Conservation (phyloP, 2,888 invertebrate genomes). For the Drosophila helvetica region DNA sequence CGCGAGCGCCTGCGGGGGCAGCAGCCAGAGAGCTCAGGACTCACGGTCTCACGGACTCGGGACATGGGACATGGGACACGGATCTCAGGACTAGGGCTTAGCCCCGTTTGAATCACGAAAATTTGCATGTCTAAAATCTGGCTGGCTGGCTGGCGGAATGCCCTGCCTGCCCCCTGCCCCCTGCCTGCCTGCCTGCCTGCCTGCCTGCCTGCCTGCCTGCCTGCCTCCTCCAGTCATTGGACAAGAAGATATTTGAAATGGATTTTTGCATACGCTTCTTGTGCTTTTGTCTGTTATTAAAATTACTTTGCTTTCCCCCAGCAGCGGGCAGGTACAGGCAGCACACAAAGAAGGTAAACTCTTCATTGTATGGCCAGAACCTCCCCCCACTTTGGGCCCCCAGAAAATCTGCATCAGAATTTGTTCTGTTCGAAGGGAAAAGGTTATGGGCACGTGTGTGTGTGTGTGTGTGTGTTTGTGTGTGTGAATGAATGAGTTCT, state of each 20-base stretch:
- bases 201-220: not conserved
- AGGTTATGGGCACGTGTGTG: slow-evolving; percentile 25
- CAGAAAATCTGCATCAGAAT: not conserved
- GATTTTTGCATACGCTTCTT: slow-evolving; percentile 64
- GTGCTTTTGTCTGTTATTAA: slow-evolving; percentile 68
- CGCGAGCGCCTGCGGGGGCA: slow-evolving; percentile 15
- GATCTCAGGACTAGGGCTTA: slow-evolving; percentile 9
- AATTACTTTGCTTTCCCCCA: slow-evolving; percentile 44
- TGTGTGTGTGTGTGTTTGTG: slow-evolving; percentile 10
- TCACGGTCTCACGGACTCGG: not conserved
- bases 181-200: too few relatives aligned
- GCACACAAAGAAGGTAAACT: slow-evolving; percentile 33
- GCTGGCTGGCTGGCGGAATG: slow-evolving; percentile 12
- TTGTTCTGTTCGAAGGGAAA: not conserved
- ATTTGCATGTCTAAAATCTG: slow-evolving; percentile 57
- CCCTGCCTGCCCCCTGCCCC: not conserved
- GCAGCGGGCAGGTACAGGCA: not conserved
- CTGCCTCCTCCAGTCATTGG: slow-evolving; percentile 44
- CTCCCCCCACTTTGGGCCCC: not conserved
- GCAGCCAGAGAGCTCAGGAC: not conserved
- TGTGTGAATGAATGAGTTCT: slow-evolving; percentile 19
- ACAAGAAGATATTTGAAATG: slow-evolving; percentile 70
- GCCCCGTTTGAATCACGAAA: slow-evolving; percentile 29
- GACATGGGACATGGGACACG: not conserved
- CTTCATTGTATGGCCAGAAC: slow-evolving; percentile 25